Evolutionary conservation across 2,888 invertebrate genomes (phyloP).

Genomic region (Lycaena phlaeas): DNA sequence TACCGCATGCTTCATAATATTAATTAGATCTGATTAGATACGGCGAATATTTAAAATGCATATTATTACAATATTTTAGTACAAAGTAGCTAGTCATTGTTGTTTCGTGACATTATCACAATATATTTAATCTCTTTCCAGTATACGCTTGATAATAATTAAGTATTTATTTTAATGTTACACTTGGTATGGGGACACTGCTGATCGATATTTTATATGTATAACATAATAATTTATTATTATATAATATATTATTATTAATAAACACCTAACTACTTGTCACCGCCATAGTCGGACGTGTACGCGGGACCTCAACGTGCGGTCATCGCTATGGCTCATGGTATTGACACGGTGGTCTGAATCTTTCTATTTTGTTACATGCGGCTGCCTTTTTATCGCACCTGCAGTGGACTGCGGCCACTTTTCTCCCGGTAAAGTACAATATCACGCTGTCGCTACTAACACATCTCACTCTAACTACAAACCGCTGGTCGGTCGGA

Average conservation of each 20-base stretch:
- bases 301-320: background rate
- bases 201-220: background rate
- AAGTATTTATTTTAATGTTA: conserved; percentile 2
- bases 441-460: conserved; percentile 76
- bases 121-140: conserved; percentile 10
- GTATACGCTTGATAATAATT: conserved; percentile 7
- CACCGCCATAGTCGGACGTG: background rate
- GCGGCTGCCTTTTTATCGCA: conserved; percentile 73
- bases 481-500: conserved; percentile 49
- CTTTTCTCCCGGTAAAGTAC: conserved; percentile 80
- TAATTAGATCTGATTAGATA: conserved; percentile 37
- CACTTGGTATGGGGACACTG: background rate
- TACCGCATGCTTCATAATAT: conserved; percentile 51
- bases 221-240: too few species aligned
- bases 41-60: conserved; percentile 14
- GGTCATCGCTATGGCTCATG: background rate
- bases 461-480: conserved; percentile 60
- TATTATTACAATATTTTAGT: conserved; percentile 28
- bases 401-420: conserved; percentile 77
- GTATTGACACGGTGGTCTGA: conserved; percentile 33
- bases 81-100: conserved; percentile 64
- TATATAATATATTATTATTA: too few species aligned
- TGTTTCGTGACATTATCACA: conserved; percentile 21
- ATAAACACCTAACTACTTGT: background rate
- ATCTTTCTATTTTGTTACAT: conserved; percentile 72